These are phyloP conservation scores for Drosophila sulfurigaster DNA, from an alignment of 1,140 invertebrate species.

Conservation along the genomic window DNA sequence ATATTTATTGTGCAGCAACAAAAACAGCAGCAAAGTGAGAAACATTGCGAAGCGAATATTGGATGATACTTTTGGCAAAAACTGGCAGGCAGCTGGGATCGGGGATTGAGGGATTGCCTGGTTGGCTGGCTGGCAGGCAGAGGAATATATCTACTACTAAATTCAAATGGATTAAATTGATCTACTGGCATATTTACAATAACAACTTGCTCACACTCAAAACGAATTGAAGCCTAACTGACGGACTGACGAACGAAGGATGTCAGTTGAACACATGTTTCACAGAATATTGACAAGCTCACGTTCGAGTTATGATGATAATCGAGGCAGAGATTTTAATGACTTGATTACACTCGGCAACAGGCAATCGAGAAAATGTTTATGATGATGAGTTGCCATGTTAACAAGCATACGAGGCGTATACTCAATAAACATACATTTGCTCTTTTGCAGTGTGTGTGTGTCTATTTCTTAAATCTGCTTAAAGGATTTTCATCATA, in stretches of 20 bases:
- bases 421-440: not conserved
- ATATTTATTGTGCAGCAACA: conserved; percentile 55
- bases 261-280: conserved; percentile 3
- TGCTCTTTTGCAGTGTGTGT: not conserved
- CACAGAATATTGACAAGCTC: not conserved
- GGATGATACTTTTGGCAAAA: conserved; percentile 24
- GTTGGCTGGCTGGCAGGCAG: not conserved
- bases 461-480: not conserved
- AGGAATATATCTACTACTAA: conserved; percentile 15
- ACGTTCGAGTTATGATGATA: conserved; percentile 8
- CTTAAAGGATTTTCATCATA: not conserved
- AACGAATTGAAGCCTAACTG: not conserved
- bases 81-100: conserved; percentile 3
- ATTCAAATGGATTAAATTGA: conserved; percentile 36
- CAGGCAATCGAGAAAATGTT: not conserved
- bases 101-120: not conserved
- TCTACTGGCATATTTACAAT: conserved; percentile 11
- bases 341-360: not conserved
- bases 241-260: not conserved
- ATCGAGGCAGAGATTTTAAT: conserved; percentile 14
- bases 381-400: not conserved
- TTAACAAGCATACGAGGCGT: not conserved
- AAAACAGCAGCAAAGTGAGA: conserved; percentile 9
- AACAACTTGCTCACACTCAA: not conserved
- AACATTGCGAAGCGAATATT: conserved; percentile 21